A percentile compares a stretch with the other conserved stretches of the same genome.
These are phyloP conservation scores for Heliconius ethilla DNA, from an alignment of 2,888 invertebrate genomes.

Conservation along the genomic window DNA sequence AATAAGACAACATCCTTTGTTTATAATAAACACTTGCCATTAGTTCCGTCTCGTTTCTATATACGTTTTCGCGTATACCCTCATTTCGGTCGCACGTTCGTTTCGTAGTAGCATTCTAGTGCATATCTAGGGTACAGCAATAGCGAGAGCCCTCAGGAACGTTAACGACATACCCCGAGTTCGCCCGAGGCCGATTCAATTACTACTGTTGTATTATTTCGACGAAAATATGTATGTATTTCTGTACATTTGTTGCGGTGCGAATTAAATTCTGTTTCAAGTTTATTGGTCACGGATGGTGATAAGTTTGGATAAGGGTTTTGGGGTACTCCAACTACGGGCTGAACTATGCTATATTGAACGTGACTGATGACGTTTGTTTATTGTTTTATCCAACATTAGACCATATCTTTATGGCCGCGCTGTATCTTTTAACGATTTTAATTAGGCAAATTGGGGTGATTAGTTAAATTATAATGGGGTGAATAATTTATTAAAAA, in stretches of 20 bases:
- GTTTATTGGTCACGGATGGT: constrained; percentile 74
- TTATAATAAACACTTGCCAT: constrained; percentile 80
- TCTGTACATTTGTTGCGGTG: constrained; percentile 72
- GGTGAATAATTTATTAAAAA: neutral
- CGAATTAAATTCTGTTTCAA: constrained; percentile 77
- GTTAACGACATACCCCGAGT: constrained; percentile 78
- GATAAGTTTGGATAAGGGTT: constrained; percentile 69
- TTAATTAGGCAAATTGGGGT: constrained; percentile 7
- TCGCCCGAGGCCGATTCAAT: constrained; percentile 81
- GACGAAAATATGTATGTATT: constrained; percentile 80
- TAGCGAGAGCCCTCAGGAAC: constrained; percentile 74
- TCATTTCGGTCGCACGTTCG: constrained; percentile 62
- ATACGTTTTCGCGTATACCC: constrained; percentile 37
- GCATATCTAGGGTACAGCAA: constrained; percentile 71
- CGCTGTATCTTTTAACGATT: constrained; percentile 8
- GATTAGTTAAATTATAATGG: constrained; percentile 7
- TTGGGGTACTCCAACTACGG: constrained; percentile 29
- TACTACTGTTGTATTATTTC: constrained; percentile 81
- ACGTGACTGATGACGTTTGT: constrained; percentile 41
- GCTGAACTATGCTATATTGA: constrained; percentile 47
- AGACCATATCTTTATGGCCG: constrained; percentile 12
- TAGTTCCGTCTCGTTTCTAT: constrained; percentile 54
- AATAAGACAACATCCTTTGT: constrained; percentile 80
- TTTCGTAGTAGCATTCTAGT: constrained; percentile 75
- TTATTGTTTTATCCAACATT: constrained; percentile 24